These are phyloP conservation scores for Antigone vipio DNA, from an alignment of 2,113 vertebrate genomes.

Conservation along the genomic window DNA sequence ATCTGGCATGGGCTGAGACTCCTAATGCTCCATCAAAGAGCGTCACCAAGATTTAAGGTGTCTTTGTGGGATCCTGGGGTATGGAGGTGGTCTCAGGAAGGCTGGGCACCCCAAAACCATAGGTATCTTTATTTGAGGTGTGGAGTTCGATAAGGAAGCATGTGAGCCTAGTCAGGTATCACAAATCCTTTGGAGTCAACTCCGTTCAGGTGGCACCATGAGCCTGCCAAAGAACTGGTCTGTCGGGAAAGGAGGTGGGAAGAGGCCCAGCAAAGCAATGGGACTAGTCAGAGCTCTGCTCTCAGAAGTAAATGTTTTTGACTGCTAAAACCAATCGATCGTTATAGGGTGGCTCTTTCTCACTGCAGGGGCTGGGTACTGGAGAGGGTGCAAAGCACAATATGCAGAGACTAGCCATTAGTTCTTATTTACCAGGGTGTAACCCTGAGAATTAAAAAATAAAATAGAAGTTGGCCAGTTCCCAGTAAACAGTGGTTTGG, in stretches of 20 bases:
- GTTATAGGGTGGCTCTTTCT: neutral
- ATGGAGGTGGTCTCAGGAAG: neutral
- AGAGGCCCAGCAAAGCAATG: neutral
- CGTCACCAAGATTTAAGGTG: neutral
- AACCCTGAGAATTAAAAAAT: neutral
- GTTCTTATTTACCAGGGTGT: neutral
- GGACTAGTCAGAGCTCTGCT: neutral
- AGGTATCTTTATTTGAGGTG: neutral
- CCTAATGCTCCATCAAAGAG: neutral
- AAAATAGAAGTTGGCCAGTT: neutral
- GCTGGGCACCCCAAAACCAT: neutral
- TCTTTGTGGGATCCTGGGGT: neutral
- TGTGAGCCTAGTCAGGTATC: fast-evolving
- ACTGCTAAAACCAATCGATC: neutral
- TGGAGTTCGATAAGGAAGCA: neutral
- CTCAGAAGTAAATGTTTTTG: neutral
- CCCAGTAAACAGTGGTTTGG: neutral
- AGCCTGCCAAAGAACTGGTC: neutral
- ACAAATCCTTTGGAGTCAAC: neutral
- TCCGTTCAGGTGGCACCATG: neutral
- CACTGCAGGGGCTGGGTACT: neutral
- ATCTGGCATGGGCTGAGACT: neutral
- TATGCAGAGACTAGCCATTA: neutral
- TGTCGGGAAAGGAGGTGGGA: neutral
- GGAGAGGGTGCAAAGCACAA: neutral